These are phyloP conservation scores for Caracal caracal DNA, from an alignment of 2,113 vertebrate species.

Conservation along the genomic window DNA sequence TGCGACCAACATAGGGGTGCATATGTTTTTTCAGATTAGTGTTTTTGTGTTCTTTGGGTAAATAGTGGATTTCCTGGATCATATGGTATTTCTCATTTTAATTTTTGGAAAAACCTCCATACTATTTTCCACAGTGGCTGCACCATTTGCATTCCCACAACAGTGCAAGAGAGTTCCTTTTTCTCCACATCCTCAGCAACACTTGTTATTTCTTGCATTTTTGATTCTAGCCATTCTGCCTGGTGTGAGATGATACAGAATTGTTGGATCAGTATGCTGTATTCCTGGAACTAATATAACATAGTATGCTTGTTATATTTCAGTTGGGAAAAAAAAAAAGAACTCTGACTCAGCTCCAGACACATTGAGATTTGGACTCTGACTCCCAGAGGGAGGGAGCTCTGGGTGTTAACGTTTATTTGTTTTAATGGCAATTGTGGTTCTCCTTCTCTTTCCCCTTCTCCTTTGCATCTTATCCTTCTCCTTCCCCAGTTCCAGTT, in stretches of 20 bases:
- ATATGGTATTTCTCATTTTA: neutral
- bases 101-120: neutral
- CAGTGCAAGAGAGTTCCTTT: neutral
- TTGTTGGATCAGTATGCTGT: neutral
- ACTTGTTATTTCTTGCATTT: neutral
- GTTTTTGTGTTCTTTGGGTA: neutral
- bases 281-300: neutral
- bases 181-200: neutral
- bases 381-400: neutral
- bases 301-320: neutral
- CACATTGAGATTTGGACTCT: neutral
- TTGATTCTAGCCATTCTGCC: neutral
- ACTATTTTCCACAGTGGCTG: neutral
- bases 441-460: neutral
- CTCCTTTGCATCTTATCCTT: neutral
- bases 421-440: neutral
- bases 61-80: neutral
- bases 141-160: neutral
- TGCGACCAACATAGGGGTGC: neutral
- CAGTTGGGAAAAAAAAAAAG: neutral
- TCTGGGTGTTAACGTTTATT: neutral
- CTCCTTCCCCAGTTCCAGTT: neutral
- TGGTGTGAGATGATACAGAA: neutral
- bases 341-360: neutral
- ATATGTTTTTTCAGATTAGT: neutral